Base-by-base conservation (phyloP, 2,113 vertebrate genomes). In the Symphodus melops region DNA sequence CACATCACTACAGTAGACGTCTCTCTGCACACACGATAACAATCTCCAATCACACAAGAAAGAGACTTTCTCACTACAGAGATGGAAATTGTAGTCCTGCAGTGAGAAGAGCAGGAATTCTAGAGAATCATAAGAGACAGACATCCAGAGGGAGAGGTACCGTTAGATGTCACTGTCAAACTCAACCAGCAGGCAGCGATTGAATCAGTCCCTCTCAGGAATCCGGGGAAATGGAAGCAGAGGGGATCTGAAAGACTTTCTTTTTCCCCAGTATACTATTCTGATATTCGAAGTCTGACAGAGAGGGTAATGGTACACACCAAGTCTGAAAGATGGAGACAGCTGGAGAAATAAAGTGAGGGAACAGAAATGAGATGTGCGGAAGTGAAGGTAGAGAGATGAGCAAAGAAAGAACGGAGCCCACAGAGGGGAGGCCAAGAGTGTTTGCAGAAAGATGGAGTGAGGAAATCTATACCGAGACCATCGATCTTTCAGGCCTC, bases 191-290 rank as follows among this genome's bases (percentile, higher is more conserved):
- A 81, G 72, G 82, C 71, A 71, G 49, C 58, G 51, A 82, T 73
- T 79, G 81, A 83, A 89, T 87, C 81, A 72, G 64, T 80, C 51
- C 60, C 77, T 75, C 86, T 73, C 63, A 75, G 86, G 86, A 87
- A 81, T 81, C 54, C 65, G 73, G 70, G 79, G 69, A 86, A 85
- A 84, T 70, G 20, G 64, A 89, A 82, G 80, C 20, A 44, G 66
- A 75, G 63, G 41, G 53, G 67, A 81, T 64, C 77, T 82, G 75
- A 86, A 86, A 77, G 66, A 70, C 46, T 63, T 46, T 64, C 39
- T 63, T 52, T 64, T 42, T 76, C 52, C 28, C 4, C 10, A 16
- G 46, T n/a, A 23, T n/a, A 23, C 62, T 23, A 37, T 64, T 63
- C 71, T 73, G 73, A 75, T 76, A 52, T 55, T 37, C 5, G 0